A percentile compares a stretch with the other conserved stretches of the same genome.
Evolutionary conservation across 2,113 vertebrate genomes (phyloP).

Genomic region (Corythoichthys intestinalis): DNA sequence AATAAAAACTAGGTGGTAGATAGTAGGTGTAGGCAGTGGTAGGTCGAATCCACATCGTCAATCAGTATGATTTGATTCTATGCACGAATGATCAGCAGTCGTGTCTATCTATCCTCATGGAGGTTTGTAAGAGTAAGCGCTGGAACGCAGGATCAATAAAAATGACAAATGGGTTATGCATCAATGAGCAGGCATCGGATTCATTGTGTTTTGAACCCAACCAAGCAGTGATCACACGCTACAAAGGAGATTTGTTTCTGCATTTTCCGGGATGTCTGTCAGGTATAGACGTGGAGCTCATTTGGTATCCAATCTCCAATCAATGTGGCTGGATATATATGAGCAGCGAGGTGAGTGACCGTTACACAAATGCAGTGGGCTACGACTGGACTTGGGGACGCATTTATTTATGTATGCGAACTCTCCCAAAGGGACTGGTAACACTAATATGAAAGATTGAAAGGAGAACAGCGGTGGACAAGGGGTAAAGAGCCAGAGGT

Average conservation of each 20-base stretch:
- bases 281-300: not conserved
- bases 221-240: not conserved
- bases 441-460: slow-evolving; percentile 61
- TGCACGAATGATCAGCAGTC: slow-evolving; percentile 15
- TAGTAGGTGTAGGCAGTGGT: not conserved
- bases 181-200: not conserved
- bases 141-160: slow-evolving; percentile 30
- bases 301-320: not conserved
- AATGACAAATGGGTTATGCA: not conserved
- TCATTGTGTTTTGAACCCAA: not conserved
- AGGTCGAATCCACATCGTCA: not conserved
- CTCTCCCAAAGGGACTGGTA: slow-evolving; percentile 31
- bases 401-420: slow-evolving; percentile 24
- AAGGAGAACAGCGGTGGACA: slow-evolving; percentile 33
- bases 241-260: not conserved
- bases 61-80: slow-evolving; percentile 7
- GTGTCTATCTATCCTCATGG: slow-evolving; percentile 15
- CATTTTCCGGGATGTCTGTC: not conserved
- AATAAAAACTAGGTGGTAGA: not conserved
- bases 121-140: slow-evolving; percentile 1
- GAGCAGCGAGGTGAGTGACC: slow-evolving; percentile 21
- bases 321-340: slow-evolving; percentile 8
- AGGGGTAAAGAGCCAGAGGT: slow-evolving; percentile 19
- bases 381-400: slow-evolving; percentile 30
- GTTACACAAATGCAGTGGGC: slow-evolving; percentile 35